Evolutionary conservation across 2,797 vertebrate species (phyloP), one percentile per base, ranked within the genome.

Genomic region (Cossypha dichroa): DNA sequence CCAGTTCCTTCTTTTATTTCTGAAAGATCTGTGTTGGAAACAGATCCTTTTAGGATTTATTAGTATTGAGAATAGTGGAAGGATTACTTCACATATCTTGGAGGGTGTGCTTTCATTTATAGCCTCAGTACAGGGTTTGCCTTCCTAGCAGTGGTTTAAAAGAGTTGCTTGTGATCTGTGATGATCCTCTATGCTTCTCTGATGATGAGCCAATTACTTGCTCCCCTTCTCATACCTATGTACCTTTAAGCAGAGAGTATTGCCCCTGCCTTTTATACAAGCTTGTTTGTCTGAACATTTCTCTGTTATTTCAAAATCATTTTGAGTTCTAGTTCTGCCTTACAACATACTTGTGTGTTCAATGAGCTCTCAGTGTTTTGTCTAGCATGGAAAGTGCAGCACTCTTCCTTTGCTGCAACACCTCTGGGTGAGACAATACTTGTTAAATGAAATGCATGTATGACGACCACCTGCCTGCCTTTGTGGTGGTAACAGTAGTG

Each of bases 401-500:
- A 23, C n/a, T 16, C 13, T 58, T 80, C n/a, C 9, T 78, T 68
- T 20, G 1, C 43, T 26, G 51, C 25, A 76, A 58, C 87, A 78
- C 26, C 20, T 25, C 25, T 69, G 2, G 3, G 29, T 36, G 46
- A 56, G 41, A 14, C 8, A 10, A 4, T 52, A 19, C 22, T 34
- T 85, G 29, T 56, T 55, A 66, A 70, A 54, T 29, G 26, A 73
- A 76, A 28, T 34, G 11, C 14, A 28, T 29, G 2, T 59, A 6
- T 28, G 46, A 34, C 0, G 6, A 45, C 28, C 19, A 25, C 19
- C 5, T 74, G 0, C 17, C 8, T 23, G 5, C 14, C 33, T 31
- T 5, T 49, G 41, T 1, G 0, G 8, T 51, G 36, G 28, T 43
- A 43, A 7, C 20, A n/a, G 19, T 15, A 33, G 25, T 21, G 6